A percentile compares a stretch with the other conserved stretches of the same genome.
phyloP scores from a whole-genome alignment of 2,888 invertebrate species.

The Sclerodermus sp. region DNA sequence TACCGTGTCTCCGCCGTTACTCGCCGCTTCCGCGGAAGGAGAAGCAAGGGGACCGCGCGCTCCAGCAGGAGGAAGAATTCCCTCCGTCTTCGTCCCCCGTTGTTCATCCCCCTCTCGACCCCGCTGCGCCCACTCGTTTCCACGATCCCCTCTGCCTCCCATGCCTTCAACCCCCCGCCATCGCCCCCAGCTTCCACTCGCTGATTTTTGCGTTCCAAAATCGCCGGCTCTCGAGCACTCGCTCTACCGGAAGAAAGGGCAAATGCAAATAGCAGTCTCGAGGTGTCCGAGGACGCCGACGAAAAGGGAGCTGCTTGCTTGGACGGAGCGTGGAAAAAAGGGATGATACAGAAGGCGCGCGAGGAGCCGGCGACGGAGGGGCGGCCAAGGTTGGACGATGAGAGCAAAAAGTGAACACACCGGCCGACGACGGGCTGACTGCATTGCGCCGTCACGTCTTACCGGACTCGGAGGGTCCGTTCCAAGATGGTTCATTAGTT shows the following conservation, averaged over 20 bases:
- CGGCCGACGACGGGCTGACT: constrained; percentile 35
- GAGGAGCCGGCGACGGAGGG: constrained; percentile 9
- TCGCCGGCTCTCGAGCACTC: too few relatives aligned
- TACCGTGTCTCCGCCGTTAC: constrained; percentile 19
- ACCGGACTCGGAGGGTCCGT: constrained; percentile 49
- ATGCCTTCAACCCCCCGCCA: too few relatives aligned
- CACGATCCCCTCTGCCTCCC: too few relatives aligned
- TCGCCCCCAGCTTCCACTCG: too few relatives aligned
- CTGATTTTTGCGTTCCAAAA: too few relatives aligned
- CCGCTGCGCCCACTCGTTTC: too few relatives aligned
- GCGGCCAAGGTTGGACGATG: constrained; percentile 22
- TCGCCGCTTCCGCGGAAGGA: not conserved
- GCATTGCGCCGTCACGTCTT: constrained; percentile 58
- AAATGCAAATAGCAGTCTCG: too few relatives aligned
- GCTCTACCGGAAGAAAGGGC: too few relatives aligned
- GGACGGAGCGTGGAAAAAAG: not conserved
- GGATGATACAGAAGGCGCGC: not conserved
- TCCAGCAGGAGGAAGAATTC: not conserved
- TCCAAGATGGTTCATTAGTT: constrained; percentile 57
- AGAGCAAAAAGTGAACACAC: constrained; percentile 28
- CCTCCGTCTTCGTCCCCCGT: too few relatives aligned
- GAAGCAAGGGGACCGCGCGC: not conserved
- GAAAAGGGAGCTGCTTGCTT: too few relatives aligned
- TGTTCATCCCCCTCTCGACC: too few relatives aligned
- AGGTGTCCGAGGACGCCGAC: too few relatives aligned